Evolutionary conservation across 2,888 invertebrate genomes (phyloP).

Genomic region (Eristalis arbustorum): DNA sequence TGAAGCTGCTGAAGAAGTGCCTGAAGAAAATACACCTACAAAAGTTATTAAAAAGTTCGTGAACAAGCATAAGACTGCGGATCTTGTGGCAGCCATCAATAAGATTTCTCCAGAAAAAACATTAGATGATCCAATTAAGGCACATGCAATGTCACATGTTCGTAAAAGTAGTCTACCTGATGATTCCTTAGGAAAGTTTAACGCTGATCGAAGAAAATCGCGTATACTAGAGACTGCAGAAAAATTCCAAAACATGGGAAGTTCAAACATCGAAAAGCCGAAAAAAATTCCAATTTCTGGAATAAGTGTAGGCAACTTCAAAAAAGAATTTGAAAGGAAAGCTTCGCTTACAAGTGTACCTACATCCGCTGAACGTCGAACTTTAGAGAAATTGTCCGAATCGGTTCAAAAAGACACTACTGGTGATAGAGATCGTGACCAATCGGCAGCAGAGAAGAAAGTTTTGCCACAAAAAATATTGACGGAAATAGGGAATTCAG

Average conservation of each 20-base stretch:
- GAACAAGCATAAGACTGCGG: slow-evolving; percentile 80
- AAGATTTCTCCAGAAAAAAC: slow-evolving; percentile 72
- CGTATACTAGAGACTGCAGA: slow-evolving; percentile 87
- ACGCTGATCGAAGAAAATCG: slow-evolving; percentile 84
- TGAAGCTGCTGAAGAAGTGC: slow-evolving; percentile 73
- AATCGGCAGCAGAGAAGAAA: slow-evolving; percentile 73
- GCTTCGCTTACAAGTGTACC: slow-evolving; percentile 83
- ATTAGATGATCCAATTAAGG: slow-evolving; percentile 65
- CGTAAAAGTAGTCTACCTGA: slow-evolving; percentile 80
- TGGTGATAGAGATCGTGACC: slow-evolving; percentile 19
- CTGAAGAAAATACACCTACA: slow-evolving; percentile 78
- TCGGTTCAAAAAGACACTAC: slow-evolving; percentile 72
- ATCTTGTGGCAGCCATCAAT: slow-evolving; percentile 78
- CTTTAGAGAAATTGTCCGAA: slow-evolving; percentile 70
- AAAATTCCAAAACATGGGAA: slow-evolving; percentile 84
- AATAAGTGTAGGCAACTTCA: slow-evolving; percentile 92
- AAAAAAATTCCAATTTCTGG: slow-evolving; percentile 91
- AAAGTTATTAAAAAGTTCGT: slow-evolving; percentile 80
- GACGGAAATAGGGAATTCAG: slow-evolving; percentile 15
- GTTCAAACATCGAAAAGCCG: slow-evolving; percentile 82
- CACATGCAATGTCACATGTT: slow-evolving; percentile 68
- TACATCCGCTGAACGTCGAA: slow-evolving; percentile 76
- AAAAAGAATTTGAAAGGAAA: slow-evolving; percentile 91
- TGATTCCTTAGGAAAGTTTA: slow-evolving; percentile 78
- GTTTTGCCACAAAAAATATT: slow-evolving; percentile 66